Evolutionary conservation across 2,888 invertebrate species (phyloP), one percentile per base, ranked within the genome.

Genomic region (Labia minor): DNA sequence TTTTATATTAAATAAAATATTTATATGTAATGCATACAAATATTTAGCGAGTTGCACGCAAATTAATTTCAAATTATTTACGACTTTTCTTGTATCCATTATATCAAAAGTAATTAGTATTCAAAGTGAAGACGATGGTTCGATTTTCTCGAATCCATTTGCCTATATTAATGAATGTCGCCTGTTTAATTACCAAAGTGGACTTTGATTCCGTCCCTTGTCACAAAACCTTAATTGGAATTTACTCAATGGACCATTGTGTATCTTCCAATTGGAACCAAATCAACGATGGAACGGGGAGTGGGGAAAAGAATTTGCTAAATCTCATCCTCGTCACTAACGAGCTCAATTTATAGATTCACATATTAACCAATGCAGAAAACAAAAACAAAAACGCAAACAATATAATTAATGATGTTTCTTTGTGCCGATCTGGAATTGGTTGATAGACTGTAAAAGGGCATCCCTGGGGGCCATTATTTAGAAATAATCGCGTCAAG

Each of bases 151-250:
- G 26, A 26, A 26, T 26, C 26, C 26, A 26, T 26, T 26, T 26
- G 26, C 26, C 26, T 26, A 8, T 26, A 26, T 26, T 26, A 26
- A 26, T 26, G 26, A 26, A 26, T 26, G 26, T 26, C 26, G 26
- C 26, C 26, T 26, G 49, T 16, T n/a, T 49, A 49, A 49, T 49
- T 49, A 49, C 16, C 16, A n/a, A 49, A 49, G 49, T 49, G 49
- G 49, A 4, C 14, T 49, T 49, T 49, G 49, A 49, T 49, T 49
- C 49, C 14, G 49, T 2, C 49, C 49, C 49, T 49, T 49, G 49
- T 49, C 49, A 49, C 49, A 49, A 49, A 49, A 49, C 49, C 49
- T 49, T 49, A 49, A 49, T 49, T 49, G 49, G 49, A 49, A 49
- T 49, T 49, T 49, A 49, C 49, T 49, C 49, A 49, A 49, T 49